phyloP scores from a whole-genome alignment of 2,113 vertebrate genomes.

The Chiloscyllium plagiosum region DNA sequence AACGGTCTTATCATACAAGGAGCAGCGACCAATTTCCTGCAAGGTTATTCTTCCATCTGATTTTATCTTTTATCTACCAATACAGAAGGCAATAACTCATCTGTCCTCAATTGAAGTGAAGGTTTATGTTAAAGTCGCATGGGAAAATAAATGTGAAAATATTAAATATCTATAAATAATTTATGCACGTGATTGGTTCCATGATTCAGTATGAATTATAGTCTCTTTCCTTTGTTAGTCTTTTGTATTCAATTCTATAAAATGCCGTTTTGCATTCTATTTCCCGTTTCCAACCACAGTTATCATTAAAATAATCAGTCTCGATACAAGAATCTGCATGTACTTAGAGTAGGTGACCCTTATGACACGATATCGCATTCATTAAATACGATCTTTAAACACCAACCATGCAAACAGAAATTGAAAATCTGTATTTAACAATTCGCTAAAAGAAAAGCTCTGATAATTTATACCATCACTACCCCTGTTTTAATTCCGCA shows the following conservation, averaged over 20 bases:
- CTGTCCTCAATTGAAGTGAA: neutral
- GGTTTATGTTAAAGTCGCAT: neutral
- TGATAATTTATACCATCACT: neutral
- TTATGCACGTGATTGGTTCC: neutral
- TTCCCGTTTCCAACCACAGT: neutral
- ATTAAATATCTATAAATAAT: neutral
- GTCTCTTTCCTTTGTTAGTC: neutral
- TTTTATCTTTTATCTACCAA: conserved; percentile 26
- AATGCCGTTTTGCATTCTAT: neutral
- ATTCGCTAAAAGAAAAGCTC: neutral
- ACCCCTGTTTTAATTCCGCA: neutral
- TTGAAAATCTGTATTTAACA: neutral
- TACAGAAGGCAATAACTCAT: neutral
- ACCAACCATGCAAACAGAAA: neutral
- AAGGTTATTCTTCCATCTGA: neutral
- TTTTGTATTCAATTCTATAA: neutral
- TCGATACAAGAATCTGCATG: neutral
- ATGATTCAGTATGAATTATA: too few species aligned
- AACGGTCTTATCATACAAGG: neutral
- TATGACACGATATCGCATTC: neutral
- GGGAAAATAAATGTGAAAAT: neutral
- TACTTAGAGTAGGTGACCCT: neutral
- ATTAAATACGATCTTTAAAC: neutral
- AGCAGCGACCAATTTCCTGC: conserved; percentile 17
- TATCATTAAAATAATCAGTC: neutral